These are phyloP conservation scores for Galeopterus variegatus DNA, from an alignment of 2,113 vertebrate genomes.

Conservation along the genomic window DNA sequence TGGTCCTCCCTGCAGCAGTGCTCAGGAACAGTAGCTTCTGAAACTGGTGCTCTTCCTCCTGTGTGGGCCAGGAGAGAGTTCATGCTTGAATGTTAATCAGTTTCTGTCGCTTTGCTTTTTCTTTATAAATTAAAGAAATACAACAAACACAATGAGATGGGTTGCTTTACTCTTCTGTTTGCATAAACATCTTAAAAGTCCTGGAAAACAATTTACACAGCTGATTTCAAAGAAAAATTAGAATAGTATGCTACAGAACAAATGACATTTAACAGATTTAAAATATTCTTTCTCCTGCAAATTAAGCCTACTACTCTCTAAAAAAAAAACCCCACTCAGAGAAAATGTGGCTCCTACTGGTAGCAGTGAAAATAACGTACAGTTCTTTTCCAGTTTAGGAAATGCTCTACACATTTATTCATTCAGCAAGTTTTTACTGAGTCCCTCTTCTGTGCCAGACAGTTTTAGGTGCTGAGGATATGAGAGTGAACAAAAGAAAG, in stretches of 20 bases:
- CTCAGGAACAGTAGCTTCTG: not conserved
- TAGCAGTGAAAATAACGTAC: not conserved
- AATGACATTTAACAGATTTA: constrained; percentile 5
- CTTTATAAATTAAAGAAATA: constrained; percentile 48
- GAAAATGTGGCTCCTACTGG: not conserved
- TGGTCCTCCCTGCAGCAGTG: not conserved
- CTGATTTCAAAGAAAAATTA: constrained; percentile 56
- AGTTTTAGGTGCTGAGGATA: not conserved
- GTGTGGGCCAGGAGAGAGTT: constrained; percentile 66
- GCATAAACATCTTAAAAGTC: constrained; percentile 84
- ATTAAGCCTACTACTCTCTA: constrained; percentile 21
- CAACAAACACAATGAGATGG: not conserved
- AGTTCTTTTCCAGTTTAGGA: not conserved
- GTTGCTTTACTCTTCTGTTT: constrained; percentile 62
- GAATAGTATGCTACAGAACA: not conserved
- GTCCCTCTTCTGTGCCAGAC: not conserved
- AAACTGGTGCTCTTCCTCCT: constrained; percentile 84
- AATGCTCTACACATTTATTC: not conserved
- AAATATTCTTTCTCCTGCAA: constrained; percentile 57
- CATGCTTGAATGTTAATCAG: constrained; percentile 17
- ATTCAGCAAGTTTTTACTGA: not conserved
- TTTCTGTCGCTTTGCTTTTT: constrained; percentile 72
- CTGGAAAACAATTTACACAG: constrained; percentile 49
- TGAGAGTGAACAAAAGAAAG: not conserved
- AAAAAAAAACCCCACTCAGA: not conserved